Evolutionary conservation across 2,113 vertebrate genomes (phyloP).

Genomic region (Percopsis transmontana): DNA sequence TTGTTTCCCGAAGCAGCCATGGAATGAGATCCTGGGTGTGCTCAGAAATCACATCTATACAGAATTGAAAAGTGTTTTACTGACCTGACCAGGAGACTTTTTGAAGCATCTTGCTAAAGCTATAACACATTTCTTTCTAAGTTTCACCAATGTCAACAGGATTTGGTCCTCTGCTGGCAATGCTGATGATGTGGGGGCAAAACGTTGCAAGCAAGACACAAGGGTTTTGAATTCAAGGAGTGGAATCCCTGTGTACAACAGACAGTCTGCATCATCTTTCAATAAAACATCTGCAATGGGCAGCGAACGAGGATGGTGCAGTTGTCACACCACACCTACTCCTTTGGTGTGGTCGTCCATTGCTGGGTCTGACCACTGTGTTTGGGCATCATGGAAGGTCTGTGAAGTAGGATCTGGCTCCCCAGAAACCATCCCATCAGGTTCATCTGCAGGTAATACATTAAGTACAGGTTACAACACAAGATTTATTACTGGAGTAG

Average conservation of each 20-base stretch:
- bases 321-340: not conserved
- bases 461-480: too few relatives aligned
- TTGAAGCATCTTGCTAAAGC: not conserved
- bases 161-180: constrained; percentile 7
- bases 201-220: constrained; percentile 8
- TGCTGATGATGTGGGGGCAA: constrained; percentile 16
- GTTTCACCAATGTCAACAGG: constrained; percentile 17
- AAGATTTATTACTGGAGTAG: too few relatives aligned
- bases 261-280: constrained; percentile 5
- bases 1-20: too few relatives aligned
- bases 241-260: constrained; percentile 16
- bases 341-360: constrained; percentile 20
- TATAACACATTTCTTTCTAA: constrained; percentile 8
- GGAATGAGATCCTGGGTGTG: too few relatives aligned
- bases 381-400: constrained; percentile 10
- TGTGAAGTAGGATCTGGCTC: not conserved
- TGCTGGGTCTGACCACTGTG: constrained; percentile 14
- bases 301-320: not conserved
- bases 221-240: constrained; percentile 10
- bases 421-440: too few relatives aligned
- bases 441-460: too few relatives aligned
- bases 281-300: not conserved
- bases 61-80: too few relatives aligned
- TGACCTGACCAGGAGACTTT: too few relatives aligned
- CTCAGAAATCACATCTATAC: too few relatives aligned